phyloP scores from a whole-genome alignment of 2,888 invertebrate species.

The Galerucella calmariensis region DNA sequence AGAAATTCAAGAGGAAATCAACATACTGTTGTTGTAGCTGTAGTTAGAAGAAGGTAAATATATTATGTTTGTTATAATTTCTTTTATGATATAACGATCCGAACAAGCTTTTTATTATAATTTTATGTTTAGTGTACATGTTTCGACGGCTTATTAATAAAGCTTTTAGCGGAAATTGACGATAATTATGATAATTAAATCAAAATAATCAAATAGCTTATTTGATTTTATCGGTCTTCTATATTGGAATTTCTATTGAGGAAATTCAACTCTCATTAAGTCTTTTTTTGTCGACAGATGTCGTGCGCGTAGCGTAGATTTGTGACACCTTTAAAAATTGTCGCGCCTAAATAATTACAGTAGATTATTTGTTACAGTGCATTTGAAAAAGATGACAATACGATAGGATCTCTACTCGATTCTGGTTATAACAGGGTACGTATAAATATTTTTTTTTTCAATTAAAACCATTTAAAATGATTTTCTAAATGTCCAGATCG shows the following conservation, averaged over 20 bases:
- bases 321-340: too few species aligned
- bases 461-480: neutral
- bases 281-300: too few species aligned
- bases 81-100: neutral
- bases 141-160: neutral
- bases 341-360: too few species aligned
- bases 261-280: too few species aligned
- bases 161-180: neutral
- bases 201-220: neutral
- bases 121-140: neutral
- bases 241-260: neutral
- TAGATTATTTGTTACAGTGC: slow-evolving; percentile 71
- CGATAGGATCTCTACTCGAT: slow-evolving; percentile 80
- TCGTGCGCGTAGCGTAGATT: too few species aligned
- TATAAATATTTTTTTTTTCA: slow-evolving; percentile 56
- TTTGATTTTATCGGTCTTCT: neutral
- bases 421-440: slow-evolving; percentile 92
- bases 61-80: slow-evolving; percentile 19
- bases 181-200: neutral
- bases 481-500: neutral
- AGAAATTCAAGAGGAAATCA: slow-evolving; percentile 81
- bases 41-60: slow-evolving; percentile 87
- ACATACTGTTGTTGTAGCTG: slow-evolving; percentile 82
- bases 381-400: slow-evolving; percentile 85
- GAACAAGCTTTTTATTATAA: neutral